Evolutionary conservation across 2,113 vertebrate species (phyloP).

Genomic region (Coptodon bakossiorum): DNA sequence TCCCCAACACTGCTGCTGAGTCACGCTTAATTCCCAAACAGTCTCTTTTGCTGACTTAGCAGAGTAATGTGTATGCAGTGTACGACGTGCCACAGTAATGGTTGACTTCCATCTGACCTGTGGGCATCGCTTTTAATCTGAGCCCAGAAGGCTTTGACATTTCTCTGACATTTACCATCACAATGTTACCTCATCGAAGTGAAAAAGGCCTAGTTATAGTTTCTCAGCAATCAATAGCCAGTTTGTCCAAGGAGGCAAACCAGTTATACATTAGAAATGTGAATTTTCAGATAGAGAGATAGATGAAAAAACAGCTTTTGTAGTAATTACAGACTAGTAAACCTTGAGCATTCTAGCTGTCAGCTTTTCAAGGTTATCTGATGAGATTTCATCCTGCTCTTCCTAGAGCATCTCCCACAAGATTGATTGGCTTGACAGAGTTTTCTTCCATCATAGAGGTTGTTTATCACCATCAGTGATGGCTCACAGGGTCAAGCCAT

Average conservation of each 20-base stretch:
- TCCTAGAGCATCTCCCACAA: not conserved
- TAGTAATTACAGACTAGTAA: not conserved
- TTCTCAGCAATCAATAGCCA: constrained; percentile 8
- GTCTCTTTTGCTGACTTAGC: not conserved
- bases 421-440: not conserved
- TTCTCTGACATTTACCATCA: constrained; percentile 48
- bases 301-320: not conserved
- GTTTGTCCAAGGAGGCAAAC: not conserved
- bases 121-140: constrained; percentile 10
- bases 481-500: not conserved
- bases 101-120: constrained; percentile 27
- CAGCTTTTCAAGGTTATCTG: not conserved
- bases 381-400: not conserved
- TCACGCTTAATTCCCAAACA: not conserved
- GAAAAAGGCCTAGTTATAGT: not conserved
- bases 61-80: not conserved
- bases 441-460: not conserved
- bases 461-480: not conserved
- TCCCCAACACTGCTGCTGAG: not conserved
- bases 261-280: not conserved
- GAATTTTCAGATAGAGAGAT: not conserved
- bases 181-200: not conserved
- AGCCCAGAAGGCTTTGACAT: constrained; percentile 48
- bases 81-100: not conserved
- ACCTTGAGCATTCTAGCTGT: not conserved